phyloP scores from a whole-genome alignment of 2,113 vertebrate species.

The Mola mola region DNA sequence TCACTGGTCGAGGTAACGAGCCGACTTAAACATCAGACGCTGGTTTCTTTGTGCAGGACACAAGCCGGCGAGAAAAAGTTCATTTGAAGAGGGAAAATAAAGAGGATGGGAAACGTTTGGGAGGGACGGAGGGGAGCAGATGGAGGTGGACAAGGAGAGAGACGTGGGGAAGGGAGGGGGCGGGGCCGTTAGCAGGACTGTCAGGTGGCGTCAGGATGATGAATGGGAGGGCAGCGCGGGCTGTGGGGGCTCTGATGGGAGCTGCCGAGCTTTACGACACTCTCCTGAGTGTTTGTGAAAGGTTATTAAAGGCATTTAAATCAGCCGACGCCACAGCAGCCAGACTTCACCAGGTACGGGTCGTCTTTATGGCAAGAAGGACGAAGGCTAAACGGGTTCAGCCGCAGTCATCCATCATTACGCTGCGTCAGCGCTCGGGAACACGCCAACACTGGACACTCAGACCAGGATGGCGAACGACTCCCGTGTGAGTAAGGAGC shows the following conservation, averaged over 20 bases:
- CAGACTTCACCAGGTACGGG: conserved; percentile 38
- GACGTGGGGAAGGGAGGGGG: conserved; percentile 27
- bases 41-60: too few relatives aligned
- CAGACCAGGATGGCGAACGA: too few relatives aligned
- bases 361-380: conserved; percentile 51
- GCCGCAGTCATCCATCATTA: conserved; percentile 62
- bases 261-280: conserved; percentile 71
- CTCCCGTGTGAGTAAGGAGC: too few relatives aligned
- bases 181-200: conserved; percentile 45
- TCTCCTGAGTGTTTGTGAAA: conserved; percentile 80
- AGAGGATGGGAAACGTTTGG: too few relatives aligned
- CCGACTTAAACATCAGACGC: too few relatives aligned
- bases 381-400: conserved; percentile 64
- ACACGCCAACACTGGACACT: too few relatives aligned
- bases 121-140: too few relatives aligned
- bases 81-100: too few relatives aligned
- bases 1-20: conserved; percentile 52
- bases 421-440: neutral
- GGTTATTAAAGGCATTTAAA: conserved; percentile 81
- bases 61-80: too few relatives aligned
- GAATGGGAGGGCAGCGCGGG: conserved; percentile 71
- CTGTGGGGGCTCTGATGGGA: conserved; percentile 70
- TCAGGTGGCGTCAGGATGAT: conserved; percentile 74
- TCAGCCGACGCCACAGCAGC: conserved; percentile 57
- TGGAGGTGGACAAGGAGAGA: conserved; percentile 18